phyloP scores from a whole-genome alignment of 2,888 invertebrate genomes.

The Lasius platythorax region DNA sequence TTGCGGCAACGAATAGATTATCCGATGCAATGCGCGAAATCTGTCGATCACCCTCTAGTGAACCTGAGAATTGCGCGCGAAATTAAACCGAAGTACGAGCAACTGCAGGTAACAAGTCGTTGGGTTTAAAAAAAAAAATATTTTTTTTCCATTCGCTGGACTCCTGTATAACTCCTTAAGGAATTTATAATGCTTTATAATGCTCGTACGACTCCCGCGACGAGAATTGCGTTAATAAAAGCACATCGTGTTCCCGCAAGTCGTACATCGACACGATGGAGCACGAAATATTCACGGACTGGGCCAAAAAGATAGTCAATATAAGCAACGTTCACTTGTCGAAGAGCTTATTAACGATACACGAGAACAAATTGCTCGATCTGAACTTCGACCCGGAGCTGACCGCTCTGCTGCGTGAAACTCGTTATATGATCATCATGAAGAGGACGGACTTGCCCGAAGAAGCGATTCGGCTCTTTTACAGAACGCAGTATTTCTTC shows the following conservation, averaged over 20 bases:
- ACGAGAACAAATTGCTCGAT: slow-evolving; percentile 87
- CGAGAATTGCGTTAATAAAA: slow-evolving; percentile 20
- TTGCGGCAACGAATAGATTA: slow-evolving; percentile 88
- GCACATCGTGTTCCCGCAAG: slow-evolving; percentile 55
- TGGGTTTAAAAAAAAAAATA: background rate
- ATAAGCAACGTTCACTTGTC: slow-evolving; percentile 89
- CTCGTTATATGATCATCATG: slow-evolving; percentile 91
- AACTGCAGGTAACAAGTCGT: slow-evolving; percentile 75
- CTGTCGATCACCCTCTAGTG: slow-evolving; percentile 89
- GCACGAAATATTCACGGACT: slow-evolving; percentile 89
- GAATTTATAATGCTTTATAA: background rate
- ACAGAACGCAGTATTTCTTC: slow-evolving; percentile 90
- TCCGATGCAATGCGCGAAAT: slow-evolving; percentile 89
- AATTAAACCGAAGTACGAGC: slow-evolving; percentile 74
- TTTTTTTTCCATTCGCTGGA: background rate
- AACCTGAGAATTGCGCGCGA: slow-evolving; percentile 69
- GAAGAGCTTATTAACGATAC: slow-evolving; percentile 88
- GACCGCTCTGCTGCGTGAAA: slow-evolving; percentile 92
- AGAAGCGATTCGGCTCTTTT: slow-evolving; percentile 89
- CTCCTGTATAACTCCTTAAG: background rate
- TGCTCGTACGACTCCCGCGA: background rate
- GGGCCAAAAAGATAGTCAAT: slow-evolving; percentile 90
- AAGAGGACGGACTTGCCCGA: slow-evolving; percentile 89
- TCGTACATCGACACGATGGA: slow-evolving; percentile 89
- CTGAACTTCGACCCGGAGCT: slow-evolving; percentile 91